Evolutionary conservation across 2,113 vertebrate genomes (phyloP).

Genomic region (Labeo rohita): DNA sequence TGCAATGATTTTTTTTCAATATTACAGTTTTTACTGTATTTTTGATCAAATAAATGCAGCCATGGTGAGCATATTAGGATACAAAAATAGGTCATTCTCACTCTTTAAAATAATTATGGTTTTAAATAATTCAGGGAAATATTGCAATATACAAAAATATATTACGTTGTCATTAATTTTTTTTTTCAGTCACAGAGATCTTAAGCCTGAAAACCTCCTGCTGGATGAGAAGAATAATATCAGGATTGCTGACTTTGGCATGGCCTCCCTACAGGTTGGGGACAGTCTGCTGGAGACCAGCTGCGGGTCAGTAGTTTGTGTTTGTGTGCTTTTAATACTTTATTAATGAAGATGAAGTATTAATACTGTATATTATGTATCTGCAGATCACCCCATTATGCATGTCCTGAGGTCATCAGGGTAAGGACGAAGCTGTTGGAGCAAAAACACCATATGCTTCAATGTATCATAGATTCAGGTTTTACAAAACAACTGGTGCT

Average conservation of each 20-base stretch:
- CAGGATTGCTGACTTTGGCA: constrained; percentile 90
- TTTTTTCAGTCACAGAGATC: constrained; percentile 85
- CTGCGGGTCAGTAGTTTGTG: constrained; percentile 73
- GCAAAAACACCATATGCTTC: constrained; percentile 15
- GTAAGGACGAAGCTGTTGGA: constrained; percentile 70
- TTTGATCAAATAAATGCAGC: neutral
- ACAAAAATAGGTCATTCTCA: neutral
- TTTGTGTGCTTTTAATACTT: constrained; percentile 20
- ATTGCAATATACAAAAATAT: neutral
- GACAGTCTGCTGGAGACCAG: constrained; percentile 92
- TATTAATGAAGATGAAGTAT: neutral
- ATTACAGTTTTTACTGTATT: neutral
- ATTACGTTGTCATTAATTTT: neutral
- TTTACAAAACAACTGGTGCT: neutral
- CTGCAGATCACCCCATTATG: constrained; percentile 87
- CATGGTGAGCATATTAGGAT: neutral
- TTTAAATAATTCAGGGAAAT: neutral
- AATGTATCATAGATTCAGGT: neutral
- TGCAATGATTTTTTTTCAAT: neutral
- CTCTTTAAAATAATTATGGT: neutral
- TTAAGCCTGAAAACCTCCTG: constrained; percentile 91
- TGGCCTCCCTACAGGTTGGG: constrained; percentile 92
- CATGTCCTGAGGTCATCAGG: constrained; percentile 91
- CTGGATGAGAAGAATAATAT: constrained; percentile 94
- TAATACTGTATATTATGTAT: constrained; percentile 29